Conservation (phyloP, 2,888 invertebrate genomes). For the Dione juno region DNA sequence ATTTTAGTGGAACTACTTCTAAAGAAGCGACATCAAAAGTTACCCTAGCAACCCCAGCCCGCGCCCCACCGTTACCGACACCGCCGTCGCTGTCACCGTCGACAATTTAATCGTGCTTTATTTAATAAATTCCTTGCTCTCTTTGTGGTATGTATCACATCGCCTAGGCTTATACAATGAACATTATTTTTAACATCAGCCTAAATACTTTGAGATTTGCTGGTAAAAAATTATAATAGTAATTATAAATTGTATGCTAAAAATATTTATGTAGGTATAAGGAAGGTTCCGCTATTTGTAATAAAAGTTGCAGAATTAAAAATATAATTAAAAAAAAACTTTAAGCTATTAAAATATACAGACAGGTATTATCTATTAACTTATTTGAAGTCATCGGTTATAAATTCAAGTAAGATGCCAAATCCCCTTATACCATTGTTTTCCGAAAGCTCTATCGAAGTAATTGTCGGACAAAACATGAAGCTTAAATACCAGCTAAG, state of each 20-base stretch:
- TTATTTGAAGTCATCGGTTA: background rate
- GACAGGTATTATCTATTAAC: too few species aligned
- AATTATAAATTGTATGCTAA: background rate
- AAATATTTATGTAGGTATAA: too few species aligned
- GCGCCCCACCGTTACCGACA: too few species aligned
- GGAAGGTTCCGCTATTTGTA: too few species aligned
- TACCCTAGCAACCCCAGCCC: background rate
- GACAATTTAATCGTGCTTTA: constrained; percentile 5
- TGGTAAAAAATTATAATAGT: background rate
- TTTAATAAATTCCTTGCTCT: constrained; percentile 15
- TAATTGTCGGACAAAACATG: background rate
- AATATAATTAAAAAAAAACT: too few species aligned
- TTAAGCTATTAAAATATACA: background rate
- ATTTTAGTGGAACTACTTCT: background rate
- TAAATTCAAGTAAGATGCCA: background rate
- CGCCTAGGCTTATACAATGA: background rate
- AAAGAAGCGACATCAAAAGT: constrained; percentile 8
- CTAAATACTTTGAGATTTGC: background rate
- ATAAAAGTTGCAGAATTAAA: too few species aligned
- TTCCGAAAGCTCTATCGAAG: constrained; percentile 2
- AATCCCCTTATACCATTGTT: background rate
- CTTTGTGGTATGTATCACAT: background rate
- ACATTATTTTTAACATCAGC: constrained; percentile 11
- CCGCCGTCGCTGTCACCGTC: too few species aligned
- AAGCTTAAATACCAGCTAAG: constrained; percentile 2